Base-by-base conservation (phyloP, 2,888 invertebrate species). In the Proisotoma minuta region DNA sequence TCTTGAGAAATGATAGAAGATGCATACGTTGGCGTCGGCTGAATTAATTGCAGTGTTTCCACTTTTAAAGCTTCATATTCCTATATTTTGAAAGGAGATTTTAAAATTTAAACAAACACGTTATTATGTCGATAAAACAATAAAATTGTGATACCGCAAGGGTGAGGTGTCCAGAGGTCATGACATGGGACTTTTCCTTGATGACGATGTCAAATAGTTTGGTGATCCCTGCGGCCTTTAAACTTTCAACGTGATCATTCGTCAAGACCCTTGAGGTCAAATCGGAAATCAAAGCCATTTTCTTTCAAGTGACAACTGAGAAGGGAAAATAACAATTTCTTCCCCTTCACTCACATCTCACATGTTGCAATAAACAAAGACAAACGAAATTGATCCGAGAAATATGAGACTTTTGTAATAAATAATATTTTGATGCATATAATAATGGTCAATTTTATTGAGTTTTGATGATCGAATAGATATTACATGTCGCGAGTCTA, bases 71-170 rank as follows among this genome's bases (percentile, higher is more conserved):
- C 43, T 43, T 43, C 43, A n/a, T n/a, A 43, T 4, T 43, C 18
- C 43, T 43, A 43, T n/a, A 15, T n/a, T 4, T 43, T 5, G 15
- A 4, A 43, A 12, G 15, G 15, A 4, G 20, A 12, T 43, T 43
- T 43, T 5, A 43, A 43, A 5, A 4, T 12, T 4, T 43, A 20
- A 43, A 43, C 18, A 43, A 4, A n/a, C 15, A 43, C 18, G 18
- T 4, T 43, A 18, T 5, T 43, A 5, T 43, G 34, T 34, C 8
- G 8, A 15, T 34, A 10, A 15, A 15, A 15, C 15, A 34, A 5
- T 43, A n/a, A n/a, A n/a, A n/a, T n/a, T n/a, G n/a, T n/a, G n/a
- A n/a, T 43, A 43, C 43, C 10, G 43, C 43, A 43, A 43, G 43
- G 18, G 15, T 43, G 5, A 43, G 20, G 5, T n/a, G 15, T 5